phyloP scores from a whole-genome alignment of 2,113 vertebrate species.

The Crotophaga sulcirostris region DNA sequence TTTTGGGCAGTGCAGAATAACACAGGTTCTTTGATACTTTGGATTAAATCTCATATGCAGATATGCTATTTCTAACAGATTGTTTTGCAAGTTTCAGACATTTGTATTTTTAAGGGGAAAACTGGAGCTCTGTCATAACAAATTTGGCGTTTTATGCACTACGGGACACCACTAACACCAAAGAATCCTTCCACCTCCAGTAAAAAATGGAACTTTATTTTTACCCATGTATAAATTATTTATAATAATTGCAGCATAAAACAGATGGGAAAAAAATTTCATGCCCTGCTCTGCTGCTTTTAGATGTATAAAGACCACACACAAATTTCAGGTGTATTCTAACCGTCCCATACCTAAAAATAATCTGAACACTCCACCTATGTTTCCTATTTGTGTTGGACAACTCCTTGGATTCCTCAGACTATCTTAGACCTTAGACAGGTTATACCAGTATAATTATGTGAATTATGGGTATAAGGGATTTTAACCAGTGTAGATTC shows the following conservation, averaged over 20 bases:
- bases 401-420: conserved; percentile 39
- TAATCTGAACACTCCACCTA: conserved; percentile 28
- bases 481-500: not conserved
- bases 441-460: conserved; percentile 57
- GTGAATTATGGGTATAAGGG: not conserved
- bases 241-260: not conserved
- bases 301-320: not conserved
- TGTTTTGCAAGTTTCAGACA: not conserved
- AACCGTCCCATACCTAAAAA: not conserved
- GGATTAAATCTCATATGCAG: not conserved
- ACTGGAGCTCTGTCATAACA: not conserved
- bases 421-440: conserved; percentile 30
- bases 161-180: not conserved
- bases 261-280: not conserved
- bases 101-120: not conserved
- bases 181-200: not conserved
- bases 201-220: not conserved
- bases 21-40: not conserved
- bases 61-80: not conserved
- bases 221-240: not conserved
- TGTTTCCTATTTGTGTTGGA: conserved; percentile 46
- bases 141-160: not conserved
- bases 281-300: not conserved
- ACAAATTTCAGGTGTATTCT: not conserved
- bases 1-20: not conserved